Percentiles rank a stretch among this genome's conserved stretches.
Conservation (phyloP, 2,113 vertebrate species). For the Etheostoma spectabile region DNA sequence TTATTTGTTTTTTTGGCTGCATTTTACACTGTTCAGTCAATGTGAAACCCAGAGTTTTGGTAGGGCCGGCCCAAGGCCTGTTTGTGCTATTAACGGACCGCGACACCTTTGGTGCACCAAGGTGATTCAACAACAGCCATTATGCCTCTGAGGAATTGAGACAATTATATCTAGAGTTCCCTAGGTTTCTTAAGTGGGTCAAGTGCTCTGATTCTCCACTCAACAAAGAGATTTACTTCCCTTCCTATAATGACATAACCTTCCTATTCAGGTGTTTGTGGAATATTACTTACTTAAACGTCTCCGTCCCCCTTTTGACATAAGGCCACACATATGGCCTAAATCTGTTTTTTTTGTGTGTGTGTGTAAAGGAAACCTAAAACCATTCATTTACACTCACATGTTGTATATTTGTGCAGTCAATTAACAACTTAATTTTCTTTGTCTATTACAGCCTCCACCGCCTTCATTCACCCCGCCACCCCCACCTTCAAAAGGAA, state of each 20-base stretch:
- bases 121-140: too few relatives aligned
- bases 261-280: too few relatives aligned
- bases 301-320: not conserved
- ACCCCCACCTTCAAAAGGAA: not conserved
- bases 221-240: not conserved
- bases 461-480: constrained; percentile 23
- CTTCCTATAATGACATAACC: too few relatives aligned
- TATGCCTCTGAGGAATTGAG: too few relatives aligned
- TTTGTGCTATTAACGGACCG: too few relatives aligned
- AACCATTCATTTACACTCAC: not conserved
- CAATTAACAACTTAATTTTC: not conserved
- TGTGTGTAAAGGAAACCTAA: not conserved
- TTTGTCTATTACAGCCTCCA: constrained; percentile 41
- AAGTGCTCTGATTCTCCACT: not conserved
- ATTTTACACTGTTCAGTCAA: too few relatives aligned
- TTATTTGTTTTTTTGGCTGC: too few relatives aligned
- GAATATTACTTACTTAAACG: too few relatives aligned
- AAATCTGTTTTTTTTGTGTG: not conserved
- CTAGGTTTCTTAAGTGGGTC: not conserved
- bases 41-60: too few relatives aligned
- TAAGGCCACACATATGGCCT: not conserved
- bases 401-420: not conserved
- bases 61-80: too few relatives aligned
- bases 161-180: too few relatives aligned
- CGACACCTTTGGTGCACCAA: too few relatives aligned